These are phyloP conservation scores for Axis porcinus DNA, from an alignment of 2,113 vertebrate genomes.

Conservation along the genomic window DNA sequence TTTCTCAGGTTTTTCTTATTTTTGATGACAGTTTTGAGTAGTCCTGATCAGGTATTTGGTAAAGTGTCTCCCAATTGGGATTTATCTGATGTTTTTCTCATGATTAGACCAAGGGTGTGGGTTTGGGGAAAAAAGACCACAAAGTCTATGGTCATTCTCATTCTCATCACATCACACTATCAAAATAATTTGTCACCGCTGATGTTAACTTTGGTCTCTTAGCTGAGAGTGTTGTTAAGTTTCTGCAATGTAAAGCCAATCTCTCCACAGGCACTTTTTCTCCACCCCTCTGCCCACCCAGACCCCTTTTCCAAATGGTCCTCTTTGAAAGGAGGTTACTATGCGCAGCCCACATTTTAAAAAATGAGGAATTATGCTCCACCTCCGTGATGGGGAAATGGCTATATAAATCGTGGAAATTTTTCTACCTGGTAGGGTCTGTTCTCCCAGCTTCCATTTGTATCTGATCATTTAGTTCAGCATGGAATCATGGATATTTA, in stretches of 20 bases:
- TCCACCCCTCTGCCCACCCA: fast-evolving
- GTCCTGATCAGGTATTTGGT: background rate
- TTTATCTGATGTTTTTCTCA: background rate
- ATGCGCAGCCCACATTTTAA: background rate
- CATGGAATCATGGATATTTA: background rate
- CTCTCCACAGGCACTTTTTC: background rate
- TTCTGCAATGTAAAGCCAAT: background rate
- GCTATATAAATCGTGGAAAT: background rate
- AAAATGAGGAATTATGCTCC: background rate
- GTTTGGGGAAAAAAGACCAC: background rate
- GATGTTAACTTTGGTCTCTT: background rate
- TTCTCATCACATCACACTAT: background rate
- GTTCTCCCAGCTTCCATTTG: background rate
- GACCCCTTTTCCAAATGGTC: no score
- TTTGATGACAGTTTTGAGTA: background rate
- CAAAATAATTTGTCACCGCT: background rate
- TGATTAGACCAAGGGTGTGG: background rate
- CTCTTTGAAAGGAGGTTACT: background rate
- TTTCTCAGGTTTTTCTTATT: background rate
- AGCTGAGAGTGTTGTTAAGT: background rate
- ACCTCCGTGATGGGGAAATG: background rate
- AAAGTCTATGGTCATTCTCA: background rate
- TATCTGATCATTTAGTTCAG: background rate
- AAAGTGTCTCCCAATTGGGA: fast-evolving
- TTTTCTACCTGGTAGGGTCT: background rate